Base-by-base conservation (phyloP, 2,113 vertebrate genomes). In the Chunga burmeisteri region DNA sequence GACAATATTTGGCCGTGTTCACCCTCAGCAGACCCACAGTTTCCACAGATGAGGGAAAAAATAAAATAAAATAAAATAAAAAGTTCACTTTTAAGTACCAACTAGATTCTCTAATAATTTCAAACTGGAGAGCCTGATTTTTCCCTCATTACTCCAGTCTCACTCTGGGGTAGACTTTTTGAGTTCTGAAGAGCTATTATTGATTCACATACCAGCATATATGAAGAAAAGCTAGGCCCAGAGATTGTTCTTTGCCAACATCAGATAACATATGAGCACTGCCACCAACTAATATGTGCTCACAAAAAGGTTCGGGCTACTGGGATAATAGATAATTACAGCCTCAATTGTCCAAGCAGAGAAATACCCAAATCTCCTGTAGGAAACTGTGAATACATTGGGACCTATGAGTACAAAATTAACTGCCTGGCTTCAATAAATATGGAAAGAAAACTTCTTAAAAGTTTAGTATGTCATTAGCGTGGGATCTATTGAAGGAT, bases 401-500 rank as follows among this genome's bases (percentile, higher is more conserved):
- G 70, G 78, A 96, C 70, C 12, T 32, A 44, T 52, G 52, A 93
- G 77, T 82, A 96, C 21, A 79, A 92, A 96, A 93, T 93, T 95
- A 97, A 93, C 93, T 94, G 44, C 19, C 61, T 81, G 11, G 30
- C 66, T 97, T 96, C 77, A 96, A 96, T 90, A 96, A 96, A 96
- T 96, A 97, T 25, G 46, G 94, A 93, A 89, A 95, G 91, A 95
- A 96, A 97, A 96, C 93, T 96, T 97, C 87, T 94, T 94, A 95
- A 81, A 96, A 96, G 91, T 97, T 96, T 91, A 68, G 73, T 93
- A 79, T 87, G 77, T 94, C 95, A 96, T 96, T 97, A 96, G 52
- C 1, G 7, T 93, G 47, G 53, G 84, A 93, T 75, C 91, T 95
- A 91, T 96, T 96, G 84, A 93, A 94, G 58, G 32, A 63, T 73